Percentiles rank a stretch among this genome's conserved stretches.
Evolutionary conservation across 1,140 invertebrate species (phyloP).

Genomic region (Drosophila mojavensis): DNA sequence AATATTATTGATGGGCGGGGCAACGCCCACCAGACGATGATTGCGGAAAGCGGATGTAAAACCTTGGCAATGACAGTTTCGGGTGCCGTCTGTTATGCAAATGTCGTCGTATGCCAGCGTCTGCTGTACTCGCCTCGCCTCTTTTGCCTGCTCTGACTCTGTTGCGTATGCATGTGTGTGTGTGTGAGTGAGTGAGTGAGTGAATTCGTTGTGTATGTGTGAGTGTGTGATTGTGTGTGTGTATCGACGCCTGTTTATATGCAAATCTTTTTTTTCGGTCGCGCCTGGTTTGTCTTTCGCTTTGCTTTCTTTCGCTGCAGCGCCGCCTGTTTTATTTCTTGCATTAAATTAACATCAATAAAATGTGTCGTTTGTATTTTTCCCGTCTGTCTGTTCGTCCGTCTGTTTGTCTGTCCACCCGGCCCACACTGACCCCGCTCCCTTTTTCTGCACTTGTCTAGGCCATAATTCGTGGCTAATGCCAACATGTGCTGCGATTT

Average conservation of each 20-base stretch:
- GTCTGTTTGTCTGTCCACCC: slow-evolving; percentile 8
- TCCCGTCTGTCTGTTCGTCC: slow-evolving; percentile 28
- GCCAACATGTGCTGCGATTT: slow-evolving; percentile 76
- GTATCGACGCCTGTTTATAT: slow-evolving; percentile 72
- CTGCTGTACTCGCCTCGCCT: slow-evolving; percentile 11
- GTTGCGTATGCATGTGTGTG: slow-evolving; percentile 6
- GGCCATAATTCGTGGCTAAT: slow-evolving; percentile 71
- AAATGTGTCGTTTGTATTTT: slow-evolving; percentile 65
- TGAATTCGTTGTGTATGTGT: neutral
- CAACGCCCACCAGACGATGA: slow-evolving; percentile 56
- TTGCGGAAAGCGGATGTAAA: slow-evolving; percentile 80
- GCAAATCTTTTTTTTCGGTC: slow-evolving; percentile 78
- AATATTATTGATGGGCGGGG: slow-evolving; percentile 69
- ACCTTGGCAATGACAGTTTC: slow-evolving; percentile 79
- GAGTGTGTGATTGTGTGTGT: slow-evolving; percentile 40
- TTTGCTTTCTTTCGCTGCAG: slow-evolving; percentile 55
- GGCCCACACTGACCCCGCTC: neutral
- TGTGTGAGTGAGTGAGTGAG: neutral
- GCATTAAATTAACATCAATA: slow-evolving; percentile 83
- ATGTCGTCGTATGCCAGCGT: slow-evolving; percentile 34
- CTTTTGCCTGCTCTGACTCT: neutral
- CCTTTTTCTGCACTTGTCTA: slow-evolving; percentile 54
- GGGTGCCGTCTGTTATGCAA: slow-evolving; percentile 72
- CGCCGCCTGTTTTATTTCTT: slow-evolving; percentile 70
- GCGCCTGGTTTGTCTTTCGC: slow-evolving; percentile 25